Conservation (phyloP, 2,113 vertebrate species). For the Perca schrenkii region DNA sequence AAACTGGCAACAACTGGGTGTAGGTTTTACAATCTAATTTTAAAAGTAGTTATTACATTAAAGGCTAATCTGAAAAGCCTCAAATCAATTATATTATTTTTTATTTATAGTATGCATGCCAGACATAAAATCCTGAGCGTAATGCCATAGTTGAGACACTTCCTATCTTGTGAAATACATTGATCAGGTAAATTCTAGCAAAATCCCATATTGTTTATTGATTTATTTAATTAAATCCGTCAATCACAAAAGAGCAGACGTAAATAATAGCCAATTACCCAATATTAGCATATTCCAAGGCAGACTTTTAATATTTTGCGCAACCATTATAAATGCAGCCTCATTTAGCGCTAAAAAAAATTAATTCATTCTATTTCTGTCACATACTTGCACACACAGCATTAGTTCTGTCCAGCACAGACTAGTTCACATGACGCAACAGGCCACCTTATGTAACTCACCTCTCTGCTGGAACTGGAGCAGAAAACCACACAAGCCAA, state of each 20-base stretch:
- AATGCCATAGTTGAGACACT: neutral
- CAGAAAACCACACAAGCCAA: constrained; percentile 67
- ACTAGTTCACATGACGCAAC: constrained; percentile 63
- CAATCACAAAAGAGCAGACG: too few species aligned
- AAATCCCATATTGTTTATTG: neutral
- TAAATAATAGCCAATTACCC: neutral
- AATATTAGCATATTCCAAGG: neutral
- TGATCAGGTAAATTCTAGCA: neutral
- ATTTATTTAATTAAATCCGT: neutral
- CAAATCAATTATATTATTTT: neutral
- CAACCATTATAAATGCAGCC: neutral
- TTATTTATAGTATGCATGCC: neutral
- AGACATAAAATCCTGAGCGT: neutral
- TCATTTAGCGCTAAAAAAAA: neutral
- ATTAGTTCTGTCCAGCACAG: constrained; percentile 53
- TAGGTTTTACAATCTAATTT: neutral
- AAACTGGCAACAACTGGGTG: too few species aligned
- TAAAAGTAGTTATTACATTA: neutral
- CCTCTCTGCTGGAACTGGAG: constrained; percentile 71
- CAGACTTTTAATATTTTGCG: neutral
- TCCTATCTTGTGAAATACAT: neutral
- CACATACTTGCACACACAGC: constrained; percentile 24
- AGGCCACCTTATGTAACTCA: constrained; percentile 77
- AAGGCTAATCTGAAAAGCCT: neutral
- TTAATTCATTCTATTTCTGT: neutral